phyloP scores from a whole-genome alignment of 2,888 invertebrate genomes.

The Apeira syringaria region DNA sequence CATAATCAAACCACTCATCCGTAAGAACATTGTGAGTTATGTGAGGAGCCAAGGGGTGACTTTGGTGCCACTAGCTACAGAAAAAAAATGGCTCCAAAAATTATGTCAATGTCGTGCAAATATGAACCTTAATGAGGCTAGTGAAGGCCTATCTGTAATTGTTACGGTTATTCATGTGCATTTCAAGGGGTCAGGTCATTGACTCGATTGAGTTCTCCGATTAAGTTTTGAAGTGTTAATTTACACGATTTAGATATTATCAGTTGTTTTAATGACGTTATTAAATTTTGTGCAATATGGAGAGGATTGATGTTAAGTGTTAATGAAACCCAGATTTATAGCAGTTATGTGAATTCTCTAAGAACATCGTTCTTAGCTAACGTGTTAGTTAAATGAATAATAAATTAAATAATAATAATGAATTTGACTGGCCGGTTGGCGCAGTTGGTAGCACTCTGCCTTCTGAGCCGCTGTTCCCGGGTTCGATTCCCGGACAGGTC shows the following conservation, averaged over 20 bases:
- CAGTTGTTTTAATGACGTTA: conserved; percentile 2
- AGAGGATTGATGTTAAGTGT: background rate
- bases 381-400: no score
- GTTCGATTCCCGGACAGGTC: no score
- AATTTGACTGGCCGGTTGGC: no score
- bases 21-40: conserved; percentile 53
- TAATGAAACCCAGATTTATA: no score
- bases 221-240: conserved; percentile 48
- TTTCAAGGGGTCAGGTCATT: conserved; percentile 44
- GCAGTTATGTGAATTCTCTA: no score
- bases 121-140: conserved; percentile 3
- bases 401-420: no score
- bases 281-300: background rate
- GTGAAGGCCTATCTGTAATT: background rate
- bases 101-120: background rate
- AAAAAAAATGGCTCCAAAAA: background rate
- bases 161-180: conserved; percentile 25
- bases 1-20: conserved; percentile 67
- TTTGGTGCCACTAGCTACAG: conserved; percentile 26
- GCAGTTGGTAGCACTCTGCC: no score
- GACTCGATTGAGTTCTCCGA: conserved; percentile 42
- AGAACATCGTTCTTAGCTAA: no score
- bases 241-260: conserved; percentile 31
- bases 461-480: no score
- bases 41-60: conserved; percentile 39